Evolutionary conservation across 2,888 invertebrate genomes (phyloP), one percentile per base, ranked within the genome.

Genomic region (Cheilosia impressa): DNA sequence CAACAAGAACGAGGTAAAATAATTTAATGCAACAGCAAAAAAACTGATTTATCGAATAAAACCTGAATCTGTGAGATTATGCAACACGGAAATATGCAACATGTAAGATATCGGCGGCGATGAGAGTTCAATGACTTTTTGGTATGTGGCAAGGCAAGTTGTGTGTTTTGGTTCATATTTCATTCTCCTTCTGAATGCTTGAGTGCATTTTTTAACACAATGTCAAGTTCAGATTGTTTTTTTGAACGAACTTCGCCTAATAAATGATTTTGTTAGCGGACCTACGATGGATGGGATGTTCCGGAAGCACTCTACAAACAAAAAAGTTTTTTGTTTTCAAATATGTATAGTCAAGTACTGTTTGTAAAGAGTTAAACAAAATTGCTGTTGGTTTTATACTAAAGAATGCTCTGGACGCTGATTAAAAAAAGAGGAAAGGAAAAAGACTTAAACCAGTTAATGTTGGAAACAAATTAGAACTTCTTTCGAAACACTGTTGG

Each of bases 81-180:
- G 81, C 85, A 85, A 85, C 77, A 81, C 81, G 85, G 85, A 85
- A 85, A 85, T 77, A 81, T 81, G 72, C 72, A 73, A 58, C 57
- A 57, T 62, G 17, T 66, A 24, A 80, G 84, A 62, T 72, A 72
- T 71, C 31, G 31, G 31, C 31, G 27, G 27, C 66, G 45, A 52
- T n/a, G 27, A 15, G 72, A 52, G 85, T 85, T 85, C 81, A 81
- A 69, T 77, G 85, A 85, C 85, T 68, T 63, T 58, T 17, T 17
- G 47, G 10, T 63, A 45, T 79, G 71, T 76, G 45, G 79, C 57
- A 15, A 45, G 62, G 50, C 57, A 47, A 68, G 62, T 68, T 57
- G 13, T 69, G 13, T 52, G 57, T 53, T 22, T 57, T 58, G 41
- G 4, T 73, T 57, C 10, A 31, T 6, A 13, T 55, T 53, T 15